Evolutionary conservation across 2,797 vertebrate species (phyloP).

Genomic region (Merluccius polli): DNA sequence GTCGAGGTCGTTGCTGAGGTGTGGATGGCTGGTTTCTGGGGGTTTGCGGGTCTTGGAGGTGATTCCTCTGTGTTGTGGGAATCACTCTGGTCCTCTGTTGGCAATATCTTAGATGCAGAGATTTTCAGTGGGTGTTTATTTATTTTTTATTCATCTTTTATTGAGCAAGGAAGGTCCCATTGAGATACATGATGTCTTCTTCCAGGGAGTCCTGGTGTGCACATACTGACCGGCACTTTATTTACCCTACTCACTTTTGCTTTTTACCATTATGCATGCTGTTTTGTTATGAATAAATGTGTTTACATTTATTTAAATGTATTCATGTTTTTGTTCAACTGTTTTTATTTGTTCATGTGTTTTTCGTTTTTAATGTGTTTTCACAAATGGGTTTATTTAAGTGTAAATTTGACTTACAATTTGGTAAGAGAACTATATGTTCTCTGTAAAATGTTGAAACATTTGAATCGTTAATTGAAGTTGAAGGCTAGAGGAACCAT

Average conservation of each 20-base stretch:
- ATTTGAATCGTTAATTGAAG: background rate
- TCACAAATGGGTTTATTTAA: background rate
- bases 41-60: background rate
- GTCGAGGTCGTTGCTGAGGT: background rate
- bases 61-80: background rate
- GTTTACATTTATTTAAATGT: background rate
- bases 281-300: background rate
- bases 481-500: slow-evolving; percentile 9
- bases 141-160: too few relatives aligned
- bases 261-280: too few relatives aligned
- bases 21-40: background rate
- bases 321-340: background rate
- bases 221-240: background rate
- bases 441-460: background rate
- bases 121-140: background rate
- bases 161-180: too few relatives aligned
- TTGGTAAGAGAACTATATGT: too few relatives aligned
- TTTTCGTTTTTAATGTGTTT: background rate
- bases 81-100: background rate
- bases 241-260: background rate
- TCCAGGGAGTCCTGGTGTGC: too few relatives aligned
- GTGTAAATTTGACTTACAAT: background rate
- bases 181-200: too few relatives aligned
- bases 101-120: background rate
- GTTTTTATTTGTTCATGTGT: background rate